phyloP scores from a whole-genome alignment of 2,113 vertebrate genomes.

The Macrotis lagotis region DNA sequence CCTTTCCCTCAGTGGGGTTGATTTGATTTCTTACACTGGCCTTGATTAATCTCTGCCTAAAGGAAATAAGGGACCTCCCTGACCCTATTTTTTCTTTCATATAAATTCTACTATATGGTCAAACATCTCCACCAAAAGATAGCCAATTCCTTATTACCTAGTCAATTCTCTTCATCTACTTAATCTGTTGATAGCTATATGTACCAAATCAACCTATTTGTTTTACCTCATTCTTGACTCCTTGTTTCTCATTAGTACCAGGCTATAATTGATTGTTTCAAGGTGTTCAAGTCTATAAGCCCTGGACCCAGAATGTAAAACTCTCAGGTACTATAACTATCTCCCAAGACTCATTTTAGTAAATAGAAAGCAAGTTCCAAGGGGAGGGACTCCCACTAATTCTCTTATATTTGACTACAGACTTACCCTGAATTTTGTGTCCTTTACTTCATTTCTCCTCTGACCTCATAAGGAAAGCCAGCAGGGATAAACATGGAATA shows the following conservation, averaged over 20 bases:
- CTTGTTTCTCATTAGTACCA: neutral
- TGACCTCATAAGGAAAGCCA: neutral
- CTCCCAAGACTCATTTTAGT: neutral
- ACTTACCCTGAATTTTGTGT: neutral
- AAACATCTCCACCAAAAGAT: neutral
- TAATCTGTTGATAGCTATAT: neutral
- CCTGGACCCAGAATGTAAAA: neutral
- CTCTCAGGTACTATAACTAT: neutral
- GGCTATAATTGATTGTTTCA: neutral
- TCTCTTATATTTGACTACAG: neutral
- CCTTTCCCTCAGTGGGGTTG: neutral
- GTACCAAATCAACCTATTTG: neutral
- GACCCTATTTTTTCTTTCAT: neutral
- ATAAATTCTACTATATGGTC: neutral
- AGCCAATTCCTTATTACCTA: neutral
- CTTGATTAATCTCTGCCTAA: neutral
- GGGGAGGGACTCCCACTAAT: neutral
- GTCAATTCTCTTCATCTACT: neutral
- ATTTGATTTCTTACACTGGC: neutral
- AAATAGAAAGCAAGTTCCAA: neutral
- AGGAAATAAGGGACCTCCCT: neutral
- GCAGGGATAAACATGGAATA: neutral
- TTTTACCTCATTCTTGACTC: neutral
- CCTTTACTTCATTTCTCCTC: neutral
- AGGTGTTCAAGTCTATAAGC: neutral